These are phyloP conservation scores for Meteorus cinctellus DNA, from an alignment of 2,888 invertebrate species.

Conservation along the genomic window DNA sequence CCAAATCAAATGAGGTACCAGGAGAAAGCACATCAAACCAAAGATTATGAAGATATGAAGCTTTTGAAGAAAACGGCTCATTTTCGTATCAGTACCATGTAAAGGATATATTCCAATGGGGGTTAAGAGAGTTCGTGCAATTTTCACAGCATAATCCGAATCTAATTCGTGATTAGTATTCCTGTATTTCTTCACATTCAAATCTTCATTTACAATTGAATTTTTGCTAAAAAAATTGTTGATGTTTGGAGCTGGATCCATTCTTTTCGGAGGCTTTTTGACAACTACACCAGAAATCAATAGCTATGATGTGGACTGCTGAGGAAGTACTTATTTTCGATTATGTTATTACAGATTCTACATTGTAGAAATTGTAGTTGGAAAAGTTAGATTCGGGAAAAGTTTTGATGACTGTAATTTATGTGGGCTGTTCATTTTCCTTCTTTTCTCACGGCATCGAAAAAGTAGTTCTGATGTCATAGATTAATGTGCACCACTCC, in stretches of 20 bases:
- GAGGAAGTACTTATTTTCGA: neutral
- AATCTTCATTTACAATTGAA: neutral
- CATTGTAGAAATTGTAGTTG: neutral
- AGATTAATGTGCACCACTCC: neutral
- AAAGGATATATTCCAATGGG: slow-evolving; percentile 68
- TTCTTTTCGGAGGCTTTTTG: neutral
- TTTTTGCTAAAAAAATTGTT: slow-evolving; percentile 47
- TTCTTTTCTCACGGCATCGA: neutral
- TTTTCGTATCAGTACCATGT: slow-evolving; percentile 53
- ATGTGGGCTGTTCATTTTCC: neutral
- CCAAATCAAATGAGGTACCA: slow-evolving; percentile 63
- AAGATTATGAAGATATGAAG: slow-evolving; percentile 59
- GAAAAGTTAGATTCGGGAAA: neutral
- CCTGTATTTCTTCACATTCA: slow-evolving; percentile 13
- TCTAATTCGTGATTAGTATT: slow-evolving; percentile 56
- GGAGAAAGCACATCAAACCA: slow-evolving; percentile 62
- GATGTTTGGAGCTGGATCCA: slow-evolving; percentile 17
- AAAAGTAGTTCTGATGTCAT: neutral
- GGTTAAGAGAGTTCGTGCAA: slow-evolving; percentile 61
- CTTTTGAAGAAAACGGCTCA: slow-evolving; percentile 49
- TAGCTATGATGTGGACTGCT: neutral
- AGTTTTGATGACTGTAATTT: slow-evolving; percentile 11
- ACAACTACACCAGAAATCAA: neutral
- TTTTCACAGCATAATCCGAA: slow-evolving; percentile 59
- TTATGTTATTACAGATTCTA: neutral